Percentiles rank a stretch among this genome's conserved stretches.
These are phyloP conservation scores for Laterallus jamaicensis DNA, from an alignment of 2,113 vertebrate species.

Conservation along the genomic window DNA sequence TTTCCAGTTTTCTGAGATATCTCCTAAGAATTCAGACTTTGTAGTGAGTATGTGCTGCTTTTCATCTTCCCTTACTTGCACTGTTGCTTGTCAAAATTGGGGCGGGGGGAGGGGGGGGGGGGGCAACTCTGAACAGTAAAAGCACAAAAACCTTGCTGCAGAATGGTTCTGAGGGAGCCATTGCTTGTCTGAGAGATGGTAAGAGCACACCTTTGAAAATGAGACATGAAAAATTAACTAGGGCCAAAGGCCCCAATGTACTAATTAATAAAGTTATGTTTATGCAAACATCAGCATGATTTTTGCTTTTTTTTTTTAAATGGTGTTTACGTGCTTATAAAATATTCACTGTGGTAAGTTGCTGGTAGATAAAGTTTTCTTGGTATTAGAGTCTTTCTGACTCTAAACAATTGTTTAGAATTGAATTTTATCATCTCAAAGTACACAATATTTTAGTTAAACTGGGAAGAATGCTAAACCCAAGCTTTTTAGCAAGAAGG, in stretches of 20 bases:
- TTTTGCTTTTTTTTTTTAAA: not conserved
- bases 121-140: not conserved
- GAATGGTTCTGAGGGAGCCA: not conserved
- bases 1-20: not conserved
- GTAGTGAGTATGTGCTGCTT: not conserved
- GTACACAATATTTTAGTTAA: not conserved
- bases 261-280: not conserved
- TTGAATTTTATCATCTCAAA: not conserved
- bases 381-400: not conserved
- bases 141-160: not conserved
- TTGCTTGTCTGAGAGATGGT: not conserved
- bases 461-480: not conserved
- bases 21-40: not conserved
- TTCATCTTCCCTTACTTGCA: not conserved
- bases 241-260: not conserved
- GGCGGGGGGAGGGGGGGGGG: too few relatives aligned
- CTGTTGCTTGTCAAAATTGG: not conserved
- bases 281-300: not conserved
- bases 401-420: not conserved
- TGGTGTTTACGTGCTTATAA: not conserved
- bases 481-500: not conserved
- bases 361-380: not conserved
- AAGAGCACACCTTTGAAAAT: not conserved
- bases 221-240: conserved; percentile 1
- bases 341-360: not conserved